These are phyloP conservation scores for Micoletzkya japonica DNA, from an alignment of 2,888 invertebrate species.

Conservation along the genomic window DNA sequence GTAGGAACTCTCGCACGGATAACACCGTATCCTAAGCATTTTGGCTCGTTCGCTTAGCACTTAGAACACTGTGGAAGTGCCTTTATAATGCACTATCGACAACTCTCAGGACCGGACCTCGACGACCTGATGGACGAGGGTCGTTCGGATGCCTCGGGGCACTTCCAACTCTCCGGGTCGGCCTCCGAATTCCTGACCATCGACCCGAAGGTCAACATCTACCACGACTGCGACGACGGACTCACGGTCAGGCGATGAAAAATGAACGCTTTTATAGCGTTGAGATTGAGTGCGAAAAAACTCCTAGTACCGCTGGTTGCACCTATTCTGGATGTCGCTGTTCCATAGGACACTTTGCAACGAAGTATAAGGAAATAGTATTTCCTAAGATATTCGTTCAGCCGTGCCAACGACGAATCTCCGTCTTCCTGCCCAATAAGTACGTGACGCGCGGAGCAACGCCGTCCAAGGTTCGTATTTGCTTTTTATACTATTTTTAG, in stretches of 20 bases:
- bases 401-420: conserved; percentile 47
- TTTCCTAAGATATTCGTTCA: conserved; percentile 26
- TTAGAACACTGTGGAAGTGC: too few relatives aligned
- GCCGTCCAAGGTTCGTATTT: conserved; percentile 11
- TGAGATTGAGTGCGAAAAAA: not conserved
- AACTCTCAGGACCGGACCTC: conserved; percentile 26
- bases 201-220: conserved; percentile 47
- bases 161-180: conserved; percentile 38
- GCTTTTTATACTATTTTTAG: too few relatives aligned
- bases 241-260: conserved; percentile 31
- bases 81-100: too few relatives aligned
- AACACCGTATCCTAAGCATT: too few relatives aligned
- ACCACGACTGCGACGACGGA: conserved; percentile 47
- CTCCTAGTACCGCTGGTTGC: not conserved
- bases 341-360: not conserved
- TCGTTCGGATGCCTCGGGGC: conserved; percentile 38
- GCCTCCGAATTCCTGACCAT: conserved; percentile 43
- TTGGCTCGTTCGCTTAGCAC: too few relatives aligned
- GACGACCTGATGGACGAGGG: conserved; percentile 45
- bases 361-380: not conserved
- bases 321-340: not conserved
- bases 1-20: too few relatives aligned
- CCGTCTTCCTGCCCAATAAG: conserved; percentile 43
- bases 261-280: not conserved
- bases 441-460: conserved; percentile 35